phyloP scores from a whole-genome alignment of 2,797 vertebrate species.

The Myotis vivesi region DNA sequence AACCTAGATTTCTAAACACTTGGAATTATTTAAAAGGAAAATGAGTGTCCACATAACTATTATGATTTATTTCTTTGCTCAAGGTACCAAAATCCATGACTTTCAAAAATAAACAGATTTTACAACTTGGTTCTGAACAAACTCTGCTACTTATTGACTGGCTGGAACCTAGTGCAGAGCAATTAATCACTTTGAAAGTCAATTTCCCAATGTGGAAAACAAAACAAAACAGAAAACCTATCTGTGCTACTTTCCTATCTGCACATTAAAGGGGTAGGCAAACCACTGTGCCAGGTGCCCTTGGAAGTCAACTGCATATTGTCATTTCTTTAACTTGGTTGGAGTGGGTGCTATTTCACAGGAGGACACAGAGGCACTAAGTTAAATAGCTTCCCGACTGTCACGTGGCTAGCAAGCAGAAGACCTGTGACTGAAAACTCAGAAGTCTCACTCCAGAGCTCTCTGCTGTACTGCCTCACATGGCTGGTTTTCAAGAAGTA shows the following conservation, averaged over 20 bases:
- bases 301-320: not conserved
- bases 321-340: not conserved
- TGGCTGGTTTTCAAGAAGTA: not conserved
- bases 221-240: not conserved
- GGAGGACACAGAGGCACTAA: too few species aligned
- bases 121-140: not conserved
- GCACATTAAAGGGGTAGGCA: not conserved
- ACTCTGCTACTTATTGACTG: not conserved
- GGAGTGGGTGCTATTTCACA: not conserved
- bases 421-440: not conserved
- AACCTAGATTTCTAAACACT: not conserved
- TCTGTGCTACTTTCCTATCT: not conserved
- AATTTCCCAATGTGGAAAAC: not conserved
- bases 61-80: not conserved
- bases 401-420: not conserved
- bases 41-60: not conserved
- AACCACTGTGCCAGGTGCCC: not conserved
- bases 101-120: constrained; percentile 54
- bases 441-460: not conserved
- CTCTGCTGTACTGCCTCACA: not conserved
- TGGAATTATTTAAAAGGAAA: not conserved
- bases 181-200: constrained; percentile 18
- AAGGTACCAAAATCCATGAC: not conserved
- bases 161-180: not conserved
- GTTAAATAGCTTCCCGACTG: not conserved